Base-by-base conservation (phyloP, 2,888 invertebrate genomes). In the Neria commutata region DNA sequence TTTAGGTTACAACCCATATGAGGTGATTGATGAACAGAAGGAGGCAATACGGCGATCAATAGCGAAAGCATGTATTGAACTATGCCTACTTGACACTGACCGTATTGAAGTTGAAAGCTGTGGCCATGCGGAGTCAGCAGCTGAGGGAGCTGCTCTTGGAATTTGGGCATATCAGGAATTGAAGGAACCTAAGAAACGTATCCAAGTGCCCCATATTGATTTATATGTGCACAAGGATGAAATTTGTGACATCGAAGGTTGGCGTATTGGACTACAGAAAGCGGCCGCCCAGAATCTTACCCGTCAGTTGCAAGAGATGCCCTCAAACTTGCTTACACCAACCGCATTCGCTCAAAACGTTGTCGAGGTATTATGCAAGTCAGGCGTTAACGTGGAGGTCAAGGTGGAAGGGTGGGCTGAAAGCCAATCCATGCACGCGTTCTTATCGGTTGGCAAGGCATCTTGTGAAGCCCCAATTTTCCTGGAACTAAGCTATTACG, bases 241-340 rank as follows among this genome's bases (percentile, higher is more conserved):
- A 58, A 85, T 88, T 65, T 89, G 88, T 69, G 88, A 89, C 68
- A 82, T 84, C 67, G 86, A 87, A 1, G 88, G 88, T 2, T 93
- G 91, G 91, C 84, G 86, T 65, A 86, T 88, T 60, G 94, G 94
- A 0, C 70, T 85, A 25, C 82, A 88, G 56, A 87, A 91, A 73
- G 92, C 91, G 0, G 88, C 90, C 58, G 89, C 90, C 1, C 94
- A 94, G 80, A 94, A 94, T 80, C 82, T 92, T 57, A 89, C 91
- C 0, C 83, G 92, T 4, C 86, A 85, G 66, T 80, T 94, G 11
- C 91, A 90, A 84, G 93, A 94, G 79, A 87, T 89, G 73, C 92
- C 94, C 0, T 87, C 92, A 1, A 94, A 94, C 76, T 73, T 87
- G 56, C 84, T 94, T 76, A 92, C 91, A 2, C 94, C 94, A 0